Evolutionary conservation across 1,140 invertebrate species (phyloP).

Genomic region (Drosophila virilis): DNA sequence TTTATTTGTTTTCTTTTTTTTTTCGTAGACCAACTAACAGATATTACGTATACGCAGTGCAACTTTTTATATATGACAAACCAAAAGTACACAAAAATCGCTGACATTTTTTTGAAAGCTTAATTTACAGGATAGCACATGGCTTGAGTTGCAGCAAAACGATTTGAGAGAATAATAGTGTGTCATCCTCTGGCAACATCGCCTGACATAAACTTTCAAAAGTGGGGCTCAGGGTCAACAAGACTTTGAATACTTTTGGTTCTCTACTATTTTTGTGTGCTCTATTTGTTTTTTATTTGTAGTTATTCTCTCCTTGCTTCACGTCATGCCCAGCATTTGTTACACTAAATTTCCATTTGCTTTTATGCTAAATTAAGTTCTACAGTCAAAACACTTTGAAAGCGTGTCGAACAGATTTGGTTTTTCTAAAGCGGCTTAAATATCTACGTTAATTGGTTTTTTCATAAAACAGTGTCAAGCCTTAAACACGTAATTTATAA

Average conservation of each 20-base stretch:
- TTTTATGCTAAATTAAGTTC: background rate
- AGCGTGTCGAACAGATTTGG: conserved; percentile 45
- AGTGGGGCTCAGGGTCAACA: conserved; percentile 72
- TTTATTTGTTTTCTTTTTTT: background rate
- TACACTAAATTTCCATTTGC: conserved; percentile 1
- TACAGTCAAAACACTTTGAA: conserved; percentile 60
- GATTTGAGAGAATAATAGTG: conserved; percentile 13
- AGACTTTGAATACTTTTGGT: conserved; percentile 65
- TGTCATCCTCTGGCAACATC: conserved; percentile 33
- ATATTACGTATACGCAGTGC: conserved; percentile 71
- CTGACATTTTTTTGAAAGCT: conserved; percentile 74
- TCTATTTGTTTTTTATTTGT: conserved; percentile 1
- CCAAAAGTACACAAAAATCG: conserved; percentile 67
- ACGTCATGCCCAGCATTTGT: conserved; percentile 36
- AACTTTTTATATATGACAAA: conserved; percentile 58
- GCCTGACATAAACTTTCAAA: conserved; percentile 64
- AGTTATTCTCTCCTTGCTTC: background rate
- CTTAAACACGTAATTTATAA: conserved; percentile 9
- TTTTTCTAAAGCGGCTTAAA: conserved; percentile 1
- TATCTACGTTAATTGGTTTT: conserved; percentile 38
- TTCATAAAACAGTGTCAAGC: conserved; percentile 49
- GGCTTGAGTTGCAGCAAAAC: conserved; percentile 31
- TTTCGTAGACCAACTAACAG: conserved; percentile 25
- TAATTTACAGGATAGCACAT: conserved; percentile 48
- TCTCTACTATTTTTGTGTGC: background rate